phyloP scores from a whole-genome alignment of 2,888 invertebrate species.

The Polyommatus iphigenia region DNA sequence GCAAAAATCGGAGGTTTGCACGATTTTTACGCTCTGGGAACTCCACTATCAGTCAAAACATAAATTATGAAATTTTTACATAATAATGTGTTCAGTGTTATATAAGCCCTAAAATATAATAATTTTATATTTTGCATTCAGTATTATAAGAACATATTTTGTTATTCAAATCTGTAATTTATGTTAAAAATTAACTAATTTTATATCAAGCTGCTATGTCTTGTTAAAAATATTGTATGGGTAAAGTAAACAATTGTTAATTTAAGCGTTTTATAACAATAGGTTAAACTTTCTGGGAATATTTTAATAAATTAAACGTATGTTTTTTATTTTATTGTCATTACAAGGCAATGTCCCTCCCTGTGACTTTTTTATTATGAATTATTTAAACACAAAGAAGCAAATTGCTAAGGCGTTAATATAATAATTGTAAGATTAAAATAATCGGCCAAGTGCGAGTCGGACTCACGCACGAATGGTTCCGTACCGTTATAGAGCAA shows the following conservation, averaged over 20 bases:
- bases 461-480: too few species aligned
- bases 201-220: background rate
- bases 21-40: too few species aligned
- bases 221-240: background rate
- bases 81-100: background rate
- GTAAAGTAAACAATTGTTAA: background rate
- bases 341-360: background rate
- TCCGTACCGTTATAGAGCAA: too few species aligned
- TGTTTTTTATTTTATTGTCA: background rate
- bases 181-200: background rate
- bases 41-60: background rate
- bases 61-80: background rate
- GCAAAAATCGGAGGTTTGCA: too few species aligned
- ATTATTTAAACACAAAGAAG: too few species aligned
- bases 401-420: too few species aligned
- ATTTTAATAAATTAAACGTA: background rate
- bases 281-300: background rate
- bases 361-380: background rate
- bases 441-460: too few species aligned
- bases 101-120: background rate
- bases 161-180: slow-evolving; percentile 4
- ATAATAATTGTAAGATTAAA: too few species aligned
- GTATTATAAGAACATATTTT: background rate
- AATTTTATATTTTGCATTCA: background rate
- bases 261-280: background rate